phyloP scores from a whole-genome alignment of 35 echinoderm and acorn worm species.

The Heliocidaris erythrogramma region DNA sequence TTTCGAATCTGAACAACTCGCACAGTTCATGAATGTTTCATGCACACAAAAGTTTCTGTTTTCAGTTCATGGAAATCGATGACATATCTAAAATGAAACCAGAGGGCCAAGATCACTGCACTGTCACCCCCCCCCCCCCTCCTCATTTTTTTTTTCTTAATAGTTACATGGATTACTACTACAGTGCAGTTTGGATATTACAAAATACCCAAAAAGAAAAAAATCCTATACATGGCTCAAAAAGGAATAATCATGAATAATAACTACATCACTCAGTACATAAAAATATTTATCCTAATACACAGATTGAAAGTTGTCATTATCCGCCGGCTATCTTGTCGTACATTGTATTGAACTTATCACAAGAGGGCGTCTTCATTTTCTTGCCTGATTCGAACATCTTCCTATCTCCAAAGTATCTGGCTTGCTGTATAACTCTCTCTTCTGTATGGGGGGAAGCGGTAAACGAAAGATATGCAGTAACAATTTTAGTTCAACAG shows the following conservation, averaged over 20 bases:
- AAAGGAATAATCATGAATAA: background rate
- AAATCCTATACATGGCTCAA: background rate
- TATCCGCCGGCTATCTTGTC: conserved; percentile 53
- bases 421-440: conserved; percentile 78
- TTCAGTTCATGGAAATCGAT: too few relatives aligned
- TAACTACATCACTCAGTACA: background rate
- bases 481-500: too few relatives aligned
- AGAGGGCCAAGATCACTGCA: too few relatives aligned
- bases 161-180: too few relatives aligned
- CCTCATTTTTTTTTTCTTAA: too few relatives aligned
- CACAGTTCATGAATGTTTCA: too few relatives aligned
- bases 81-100: too few relatives aligned
- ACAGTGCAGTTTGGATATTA: too few relatives aligned
- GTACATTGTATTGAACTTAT: conserved; percentile 68
- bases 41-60: too few relatives aligned
- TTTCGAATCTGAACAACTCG: too few relatives aligned
- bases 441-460: conserved; percentile 74
- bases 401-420: conserved; percentile 93
- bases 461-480: background rate
- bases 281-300: background rate
- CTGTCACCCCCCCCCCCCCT: background rate
- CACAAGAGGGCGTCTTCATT: conserved; percentile 82
- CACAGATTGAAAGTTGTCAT: background rate
- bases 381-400: conserved; percentile 76
- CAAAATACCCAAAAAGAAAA: background rate